These are phyloP conservation scores for Catharus minimus DNA, from an alignment of 2,113 vertebrate genomes.

Conservation along the genomic window DNA sequence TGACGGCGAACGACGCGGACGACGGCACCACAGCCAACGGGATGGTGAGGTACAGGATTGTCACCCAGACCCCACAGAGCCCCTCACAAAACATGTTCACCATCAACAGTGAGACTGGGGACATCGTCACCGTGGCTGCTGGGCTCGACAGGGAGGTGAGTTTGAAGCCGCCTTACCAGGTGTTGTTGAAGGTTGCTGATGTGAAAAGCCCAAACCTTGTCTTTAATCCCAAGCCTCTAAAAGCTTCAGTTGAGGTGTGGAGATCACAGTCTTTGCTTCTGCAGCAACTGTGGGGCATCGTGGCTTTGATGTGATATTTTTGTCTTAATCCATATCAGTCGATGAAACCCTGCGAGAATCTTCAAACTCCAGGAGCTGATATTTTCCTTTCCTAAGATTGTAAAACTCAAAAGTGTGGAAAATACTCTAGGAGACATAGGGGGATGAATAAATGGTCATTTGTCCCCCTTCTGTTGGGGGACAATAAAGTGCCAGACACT, in stretches of 20 bases:
- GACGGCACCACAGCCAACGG: constrained; percentile 93
- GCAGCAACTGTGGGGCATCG: background rate
- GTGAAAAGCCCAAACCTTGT: background rate
- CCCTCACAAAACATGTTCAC: constrained; percentile 96
- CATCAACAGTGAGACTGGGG: constrained; percentile 94
- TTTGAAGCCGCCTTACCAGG: accelerated
- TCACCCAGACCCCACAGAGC: constrained; percentile 92
- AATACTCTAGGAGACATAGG: background rate
- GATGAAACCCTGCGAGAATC: background rate
- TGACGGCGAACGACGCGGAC: constrained; percentile 91
- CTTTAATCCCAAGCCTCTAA: background rate
- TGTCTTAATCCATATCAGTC: background rate
- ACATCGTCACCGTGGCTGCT: constrained; percentile 91
- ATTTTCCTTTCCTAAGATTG: background rate
- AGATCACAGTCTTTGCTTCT: background rate
- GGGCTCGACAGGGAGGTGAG: constrained; percentile 95
- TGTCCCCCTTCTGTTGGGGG: background rate
- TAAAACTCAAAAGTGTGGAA: background rate
- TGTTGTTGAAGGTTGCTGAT: background rate
- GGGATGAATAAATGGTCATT: background rate
- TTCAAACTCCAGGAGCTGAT: background rate
- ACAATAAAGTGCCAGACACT: background rate
- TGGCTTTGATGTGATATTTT: constrained; percentile 16
- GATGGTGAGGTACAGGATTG: constrained; percentile 92
- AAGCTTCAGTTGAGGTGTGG: background rate